A percentile compares a stretch with the other conserved stretches of the same genome.
These are phyloP conservation scores for Drosophila aff. DNA, from an alignment of 1,140 invertebrate species.

Conservation along the genomic window DNA sequence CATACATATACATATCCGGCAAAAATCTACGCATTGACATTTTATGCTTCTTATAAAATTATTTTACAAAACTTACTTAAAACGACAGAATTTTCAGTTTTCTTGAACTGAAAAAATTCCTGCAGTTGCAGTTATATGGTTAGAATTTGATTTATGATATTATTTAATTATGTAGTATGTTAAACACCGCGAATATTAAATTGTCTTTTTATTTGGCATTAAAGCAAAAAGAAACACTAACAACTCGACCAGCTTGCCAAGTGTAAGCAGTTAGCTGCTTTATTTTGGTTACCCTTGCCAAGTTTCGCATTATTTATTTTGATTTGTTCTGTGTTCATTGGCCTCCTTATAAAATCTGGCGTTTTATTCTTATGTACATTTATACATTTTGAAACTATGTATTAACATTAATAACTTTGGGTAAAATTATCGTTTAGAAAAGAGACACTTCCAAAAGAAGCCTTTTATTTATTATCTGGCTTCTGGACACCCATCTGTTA, in stretches of 20 bases:
- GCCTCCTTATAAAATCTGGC: neutral
- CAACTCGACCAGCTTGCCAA: constrained; percentile 43
- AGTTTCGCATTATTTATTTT: constrained; percentile 56
- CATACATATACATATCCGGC: too few species aligned
- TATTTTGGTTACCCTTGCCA: constrained; percentile 54
- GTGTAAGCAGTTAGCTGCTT: constrained; percentile 46
- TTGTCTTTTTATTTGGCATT: constrained; percentile 58
- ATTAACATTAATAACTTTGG: neutral
- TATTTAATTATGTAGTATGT: constrained; percentile 72
- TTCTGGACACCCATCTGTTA: neutral
- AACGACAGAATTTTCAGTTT: too few species aligned
- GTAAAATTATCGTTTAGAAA: neutral
- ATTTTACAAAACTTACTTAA: too few species aligned
- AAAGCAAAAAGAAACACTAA: constrained; percentile 34
- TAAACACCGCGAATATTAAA: constrained; percentile 70
- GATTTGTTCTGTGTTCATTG: constrained; percentile 8
- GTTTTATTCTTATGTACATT: neutral
- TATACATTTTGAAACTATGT: neutral
- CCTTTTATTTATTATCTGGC: neutral
- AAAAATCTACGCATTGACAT: too few species aligned
- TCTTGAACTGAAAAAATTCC: too few species aligned
- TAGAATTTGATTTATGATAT: constrained; percentile 69
- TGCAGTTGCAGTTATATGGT: constrained; percentile 16
- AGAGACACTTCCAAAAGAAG: neutral
- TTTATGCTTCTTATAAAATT: too few species aligned